A percentile compares a stretch with the other conserved stretches of the same genome.
Conservation (phyloP, 2,888 invertebrate species). For the Clunio marinus region DNA sequence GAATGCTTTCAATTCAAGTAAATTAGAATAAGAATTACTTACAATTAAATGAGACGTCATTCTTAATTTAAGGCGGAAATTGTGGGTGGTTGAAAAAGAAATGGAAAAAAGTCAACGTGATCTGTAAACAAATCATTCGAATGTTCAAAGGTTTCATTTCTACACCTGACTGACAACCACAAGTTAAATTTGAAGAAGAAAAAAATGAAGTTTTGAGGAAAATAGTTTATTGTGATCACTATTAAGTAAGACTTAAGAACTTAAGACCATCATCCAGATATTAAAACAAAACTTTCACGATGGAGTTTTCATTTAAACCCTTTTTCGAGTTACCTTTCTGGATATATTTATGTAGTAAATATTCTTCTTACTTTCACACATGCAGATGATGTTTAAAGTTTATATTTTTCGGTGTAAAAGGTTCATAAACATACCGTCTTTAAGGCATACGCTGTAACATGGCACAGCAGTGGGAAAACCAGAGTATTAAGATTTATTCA, state of each 20-base stretch:
- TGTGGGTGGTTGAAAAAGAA: no score
- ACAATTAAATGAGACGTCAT: background rate
- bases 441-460: background rate
- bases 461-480: background rate
- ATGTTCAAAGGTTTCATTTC: no score
- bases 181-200: no score
- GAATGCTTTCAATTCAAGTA: background rate
- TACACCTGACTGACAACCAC: no score
- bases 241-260: no score
- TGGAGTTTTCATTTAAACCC: no score
- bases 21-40: constrained; percentile 23
- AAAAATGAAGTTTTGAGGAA: no score
- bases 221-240: no score
- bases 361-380: background rate
- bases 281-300: no score
- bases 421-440: background rate
- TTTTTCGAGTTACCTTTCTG: no score
- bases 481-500: constrained; percentile 13
- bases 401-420: background rate
- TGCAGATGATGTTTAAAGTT: constrained; percentile 21
- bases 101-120: background rate
- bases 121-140: background rate
- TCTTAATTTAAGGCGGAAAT: background rate
- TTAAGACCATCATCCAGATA: no score
- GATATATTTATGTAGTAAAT: no score